Conservation (phyloP, 1,140 invertebrate species). For the Zaprionus nigranus region DNA sequence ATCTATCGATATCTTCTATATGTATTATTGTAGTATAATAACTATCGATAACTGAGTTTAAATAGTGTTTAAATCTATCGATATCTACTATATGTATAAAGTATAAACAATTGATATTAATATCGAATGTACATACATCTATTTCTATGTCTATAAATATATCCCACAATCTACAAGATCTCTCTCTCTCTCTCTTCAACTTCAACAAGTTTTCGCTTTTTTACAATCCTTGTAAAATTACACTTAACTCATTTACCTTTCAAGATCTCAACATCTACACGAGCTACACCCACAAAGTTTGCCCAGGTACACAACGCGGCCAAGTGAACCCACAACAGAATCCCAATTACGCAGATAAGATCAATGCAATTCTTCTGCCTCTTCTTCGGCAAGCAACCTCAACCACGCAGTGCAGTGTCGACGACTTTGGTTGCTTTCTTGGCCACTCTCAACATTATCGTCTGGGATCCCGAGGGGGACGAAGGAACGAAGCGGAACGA, state of each 20-base stretch:
- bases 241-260: neutral
- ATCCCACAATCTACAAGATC: neutral
- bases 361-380: neutral
- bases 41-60: no score
- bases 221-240: neutral
- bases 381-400: neutral
- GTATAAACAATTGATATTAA: no score
- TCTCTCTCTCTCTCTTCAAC: neutral
- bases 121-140: no score
- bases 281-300: neutral
- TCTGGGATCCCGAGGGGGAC: neutral
- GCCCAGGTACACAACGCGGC: neutral
- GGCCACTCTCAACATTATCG: conserved; percentile 5
- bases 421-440: conserved; percentile 22
- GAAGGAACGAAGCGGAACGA: neutral
- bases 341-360: conserved; percentile 1
- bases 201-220: neutral
- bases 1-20: no score
- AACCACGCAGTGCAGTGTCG: conserved; percentile 3
- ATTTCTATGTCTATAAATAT: no score
- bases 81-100: no score
- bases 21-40: no score
- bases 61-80: no score
- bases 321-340: neutral
- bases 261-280: neutral